These are phyloP conservation scores for Catharus fuscescens DNA, from an alignment of 2,113 vertebrate species.

Conservation along the genomic window DNA sequence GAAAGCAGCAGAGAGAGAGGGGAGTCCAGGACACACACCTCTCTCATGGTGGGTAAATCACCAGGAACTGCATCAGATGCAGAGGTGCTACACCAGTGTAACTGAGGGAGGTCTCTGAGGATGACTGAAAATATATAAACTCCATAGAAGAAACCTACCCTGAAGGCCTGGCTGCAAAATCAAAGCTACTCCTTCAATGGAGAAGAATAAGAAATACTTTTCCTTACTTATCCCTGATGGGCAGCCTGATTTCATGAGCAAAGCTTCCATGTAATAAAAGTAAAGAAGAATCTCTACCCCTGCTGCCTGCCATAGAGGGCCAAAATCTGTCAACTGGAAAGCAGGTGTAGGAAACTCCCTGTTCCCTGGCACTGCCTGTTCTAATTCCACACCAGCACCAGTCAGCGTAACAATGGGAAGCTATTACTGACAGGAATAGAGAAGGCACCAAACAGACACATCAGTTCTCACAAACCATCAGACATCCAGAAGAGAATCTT, in stretches of 20 bases:
- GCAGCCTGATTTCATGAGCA: conserved; percentile 7
- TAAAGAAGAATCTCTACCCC: conserved; percentile 27
- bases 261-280: conserved; percentile 39
- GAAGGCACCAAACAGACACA: background rate
- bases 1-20: background rate
- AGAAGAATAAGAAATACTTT: background rate
- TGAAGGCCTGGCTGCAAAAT: conserved; percentile 6
- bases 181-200: conserved; percentile 14
- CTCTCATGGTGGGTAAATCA: background rate
- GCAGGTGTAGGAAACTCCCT: background rate
- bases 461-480: background rate
- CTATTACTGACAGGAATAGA: background rate
- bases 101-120: background rate
- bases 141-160: background rate
- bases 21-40: background rate
- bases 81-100: background rate
- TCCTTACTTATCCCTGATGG: conserved; percentile 24
- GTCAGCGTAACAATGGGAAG: background rate
- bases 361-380: background rate
- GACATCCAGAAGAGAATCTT: background rate
- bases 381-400: background rate
- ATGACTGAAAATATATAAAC: background rate
- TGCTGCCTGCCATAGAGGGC: background rate
- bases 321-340: background rate
- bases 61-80: background rate